Percentiles rank a stretch among this genome's conserved stretches.
Evolutionary conservation across 2,888 invertebrate genomes (phyloP).

Genomic region (Sinohyriopsis cumingii): DNA sequence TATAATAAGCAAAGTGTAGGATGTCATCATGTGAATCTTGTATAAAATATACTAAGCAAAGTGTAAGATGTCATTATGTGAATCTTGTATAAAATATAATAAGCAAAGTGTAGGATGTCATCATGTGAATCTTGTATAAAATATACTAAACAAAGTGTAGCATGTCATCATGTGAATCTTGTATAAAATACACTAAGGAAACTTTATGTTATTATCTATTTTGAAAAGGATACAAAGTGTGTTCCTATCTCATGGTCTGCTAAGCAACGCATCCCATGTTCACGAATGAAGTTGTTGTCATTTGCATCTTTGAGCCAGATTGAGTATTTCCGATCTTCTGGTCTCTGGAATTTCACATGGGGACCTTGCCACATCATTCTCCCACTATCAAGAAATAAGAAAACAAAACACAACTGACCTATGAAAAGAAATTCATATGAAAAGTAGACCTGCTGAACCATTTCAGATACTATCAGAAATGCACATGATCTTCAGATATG

Average conservation of each 20-base stretch:
- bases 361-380: conserved; percentile 70
- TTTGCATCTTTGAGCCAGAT: conserved; percentile 64
- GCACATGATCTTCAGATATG: no score
- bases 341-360: conserved; percentile 56
- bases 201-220: no score
- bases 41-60: no score
- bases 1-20: no score
- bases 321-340: conserved; percentile 65
- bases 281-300: conserved; percentile 66
- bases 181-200: no score
- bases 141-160: no score
- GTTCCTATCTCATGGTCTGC: conserved; percentile 71
- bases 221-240: conserved; percentile 69
- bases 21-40: no score
- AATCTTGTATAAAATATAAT: no score
- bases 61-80: no score
- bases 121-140: no score
- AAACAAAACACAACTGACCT: not conserved
- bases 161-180: no score
- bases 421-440: not conserved
- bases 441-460: not conserved
- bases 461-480: not conserved
- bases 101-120: no score
- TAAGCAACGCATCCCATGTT: conserved; percentile 64
- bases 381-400: conserved; percentile 52